Base-by-base conservation (phyloP, 2,888 invertebrate species). In the Rhorus exstirpatorius region DNA sequence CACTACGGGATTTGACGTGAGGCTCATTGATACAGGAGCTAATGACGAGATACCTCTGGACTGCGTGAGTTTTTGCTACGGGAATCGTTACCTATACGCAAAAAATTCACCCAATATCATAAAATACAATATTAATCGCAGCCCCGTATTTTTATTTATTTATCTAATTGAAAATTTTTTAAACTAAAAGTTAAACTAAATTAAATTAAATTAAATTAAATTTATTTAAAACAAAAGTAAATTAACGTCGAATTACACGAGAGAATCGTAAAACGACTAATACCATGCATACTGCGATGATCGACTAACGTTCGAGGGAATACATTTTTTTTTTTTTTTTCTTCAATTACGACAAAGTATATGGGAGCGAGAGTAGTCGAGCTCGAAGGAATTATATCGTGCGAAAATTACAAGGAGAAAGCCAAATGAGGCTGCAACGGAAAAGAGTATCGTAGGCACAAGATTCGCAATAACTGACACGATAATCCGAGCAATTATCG, bases 11-110 rank as follows among this genome's bases (percentile, higher is more conserved):
- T 88, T 88, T 86, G 85, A 88, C 74, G 87, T 92, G 87, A 90
- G 90, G 84, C 86, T 92, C 83, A 91, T 92, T 88, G 92, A 92
- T 89, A 91, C 92, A 72, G 92, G 92, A 88, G 91, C 87, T 38
- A 87, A 86, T 83, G 87, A 89, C 85, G 88, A 86, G 75, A 86
- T 91, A 83, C 84, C 87, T 77, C 85, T 89, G 86, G 86, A 92
- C 76, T 86, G 88, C 77, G 92, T 92, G 92, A 92, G 92, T 92
- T 89, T 88, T 86, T 81, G 78, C 68, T 58, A 65, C 46, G 35
- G 72, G 60, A 61, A 38, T 61, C 24, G 60, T 72, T 60, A 81
- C 76, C 65, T 76, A 78, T 19, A 80, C 41, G 83, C 60, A 77
- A 83, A 80, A 83, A 78, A 63, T 71, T 75, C 79, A 76, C 72